phyloP scores from a whole-genome alignment of 2,113 vertebrate species.

The Mesocricetus auratus region DNA sequence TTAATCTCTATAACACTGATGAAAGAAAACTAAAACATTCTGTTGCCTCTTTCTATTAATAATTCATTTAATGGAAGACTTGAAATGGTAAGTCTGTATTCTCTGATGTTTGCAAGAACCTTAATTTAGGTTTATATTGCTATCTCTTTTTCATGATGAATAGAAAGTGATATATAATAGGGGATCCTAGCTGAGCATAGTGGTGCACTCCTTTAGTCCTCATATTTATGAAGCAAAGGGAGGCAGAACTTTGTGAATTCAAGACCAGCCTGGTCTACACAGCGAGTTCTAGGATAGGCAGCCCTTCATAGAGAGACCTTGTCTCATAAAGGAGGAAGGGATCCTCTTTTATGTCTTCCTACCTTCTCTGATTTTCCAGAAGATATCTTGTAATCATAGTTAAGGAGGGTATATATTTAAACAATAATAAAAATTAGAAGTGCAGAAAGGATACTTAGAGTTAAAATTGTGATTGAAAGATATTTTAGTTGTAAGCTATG shows the following conservation, averaged over 20 bases:
- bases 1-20: background rate
- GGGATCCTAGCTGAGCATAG: background rate
- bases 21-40: constrained; percentile 35
- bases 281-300: background rate
- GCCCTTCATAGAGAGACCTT: background rate
- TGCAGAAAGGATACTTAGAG: constrained; percentile 16
- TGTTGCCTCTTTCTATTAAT: constrained; percentile 58
- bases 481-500: constrained; percentile 41
- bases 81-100: constrained; percentile 22
- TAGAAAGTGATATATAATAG: constrained; percentile 17
- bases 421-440: constrained; percentile 48
- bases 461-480: constrained; percentile 44
- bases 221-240: background rate
- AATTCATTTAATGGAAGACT: constrained; percentile 27
- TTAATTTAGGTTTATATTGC: constrained; percentile 29
- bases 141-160: background rate
- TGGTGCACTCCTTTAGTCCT: background rate
- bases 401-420: constrained; percentile 22
- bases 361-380: constrained; percentile 34
- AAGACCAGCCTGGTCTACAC: background rate
- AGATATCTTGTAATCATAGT: constrained; percentile 19
- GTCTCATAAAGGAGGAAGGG: background rate
- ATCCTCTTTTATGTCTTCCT: background rate
- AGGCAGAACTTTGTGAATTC: background rate
- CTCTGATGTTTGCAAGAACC: constrained; percentile 22